phyloP scores from a whole-genome alignment of 1,140 invertebrate species.

The Gonatopus flavifemur region DNA sequence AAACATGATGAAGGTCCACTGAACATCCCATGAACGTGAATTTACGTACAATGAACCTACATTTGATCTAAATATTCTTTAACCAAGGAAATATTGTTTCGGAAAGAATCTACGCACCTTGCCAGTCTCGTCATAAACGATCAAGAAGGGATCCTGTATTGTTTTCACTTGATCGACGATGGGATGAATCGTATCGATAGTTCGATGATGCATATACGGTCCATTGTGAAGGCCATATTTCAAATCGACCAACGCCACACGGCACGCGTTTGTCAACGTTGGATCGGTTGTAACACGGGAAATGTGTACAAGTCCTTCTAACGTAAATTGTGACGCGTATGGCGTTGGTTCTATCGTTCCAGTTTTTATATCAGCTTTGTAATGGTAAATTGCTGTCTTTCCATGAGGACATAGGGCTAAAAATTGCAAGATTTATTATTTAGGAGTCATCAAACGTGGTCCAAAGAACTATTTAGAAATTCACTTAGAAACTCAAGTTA shows the following conservation, averaged over 20 bases:
- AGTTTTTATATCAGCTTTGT: conserved; percentile 41
- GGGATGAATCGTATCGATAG: conserved; percentile 2
- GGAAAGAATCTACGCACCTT: conserved; percentile 28
- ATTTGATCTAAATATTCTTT: too few relatives aligned
- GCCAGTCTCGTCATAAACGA: conserved; percentile 37
- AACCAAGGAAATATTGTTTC: background rate
- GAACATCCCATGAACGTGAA: background rate
- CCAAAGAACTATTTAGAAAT: too few relatives aligned
- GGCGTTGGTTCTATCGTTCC: conserved; percentile 41
- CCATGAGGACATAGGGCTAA: too few relatives aligned
- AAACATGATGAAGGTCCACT: background rate
- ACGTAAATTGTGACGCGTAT: conserved; percentile 41
- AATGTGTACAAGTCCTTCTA: conserved; percentile 43
- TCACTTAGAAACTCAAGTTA: too few relatives aligned
- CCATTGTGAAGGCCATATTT: conserved; percentile 48
- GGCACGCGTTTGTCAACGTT: conserved; percentile 25
- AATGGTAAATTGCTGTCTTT: conserved; percentile 49
- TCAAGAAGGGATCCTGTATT: conserved; percentile 40
- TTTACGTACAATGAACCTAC: too few relatives aligned
- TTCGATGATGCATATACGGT: background rate
- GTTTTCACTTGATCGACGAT: conserved; percentile 25
- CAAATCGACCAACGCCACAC: conserved; percentile 39
- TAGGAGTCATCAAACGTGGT: too few relatives aligned
- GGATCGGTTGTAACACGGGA: conserved; percentile 29
- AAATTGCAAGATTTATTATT: too few relatives aligned